Evolutionary conservation across 2,797 vertebrate genomes (phyloP).

Genomic region (Psittacula derbiana): DNA sequence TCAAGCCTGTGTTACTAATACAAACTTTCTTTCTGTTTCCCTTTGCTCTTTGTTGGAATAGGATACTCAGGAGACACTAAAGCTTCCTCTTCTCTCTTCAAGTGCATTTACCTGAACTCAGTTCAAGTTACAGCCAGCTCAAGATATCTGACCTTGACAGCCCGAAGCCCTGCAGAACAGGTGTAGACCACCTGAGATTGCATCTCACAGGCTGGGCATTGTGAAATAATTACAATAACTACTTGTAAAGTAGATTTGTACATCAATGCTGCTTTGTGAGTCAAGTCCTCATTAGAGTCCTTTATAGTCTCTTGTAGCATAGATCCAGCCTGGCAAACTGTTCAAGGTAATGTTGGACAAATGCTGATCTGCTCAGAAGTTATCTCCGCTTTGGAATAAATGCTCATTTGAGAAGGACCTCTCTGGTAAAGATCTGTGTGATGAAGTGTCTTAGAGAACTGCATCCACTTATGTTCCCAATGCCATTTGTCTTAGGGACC

Average conservation of each 20-base stretch:
- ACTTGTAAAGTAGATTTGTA: constrained; percentile 53
- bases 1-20: not conserved
- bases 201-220: constrained; percentile 61
- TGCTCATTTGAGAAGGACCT: not conserved
- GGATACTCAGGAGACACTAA: not conserved
- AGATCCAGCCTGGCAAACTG: constrained; percentile 22
- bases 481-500: not conserved
- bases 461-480: not conserved
- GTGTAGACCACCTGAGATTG: constrained; percentile 67
- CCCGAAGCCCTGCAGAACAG: constrained; percentile 32
- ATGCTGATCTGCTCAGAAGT: not conserved
- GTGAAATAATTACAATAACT: constrained; percentile 58
- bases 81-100: constrained; percentile 28
- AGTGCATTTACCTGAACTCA: constrained; percentile 31
- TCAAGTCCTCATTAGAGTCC: constrained; percentile 32
- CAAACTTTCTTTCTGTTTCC: not conserved
- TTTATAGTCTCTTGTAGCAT: not conserved
- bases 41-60: constrained; percentile 8
- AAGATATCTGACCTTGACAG: constrained; percentile 61
- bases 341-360: constrained; percentile 46
- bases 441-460: not conserved
- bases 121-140: constrained; percentile 31
- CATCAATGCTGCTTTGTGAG: constrained; percentile 60
- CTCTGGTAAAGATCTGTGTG: not conserved
- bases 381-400: not conserved